Base-by-base conservation (phyloP, 1,140 invertebrate genomes). In the Lucilia sericata region DNA sequence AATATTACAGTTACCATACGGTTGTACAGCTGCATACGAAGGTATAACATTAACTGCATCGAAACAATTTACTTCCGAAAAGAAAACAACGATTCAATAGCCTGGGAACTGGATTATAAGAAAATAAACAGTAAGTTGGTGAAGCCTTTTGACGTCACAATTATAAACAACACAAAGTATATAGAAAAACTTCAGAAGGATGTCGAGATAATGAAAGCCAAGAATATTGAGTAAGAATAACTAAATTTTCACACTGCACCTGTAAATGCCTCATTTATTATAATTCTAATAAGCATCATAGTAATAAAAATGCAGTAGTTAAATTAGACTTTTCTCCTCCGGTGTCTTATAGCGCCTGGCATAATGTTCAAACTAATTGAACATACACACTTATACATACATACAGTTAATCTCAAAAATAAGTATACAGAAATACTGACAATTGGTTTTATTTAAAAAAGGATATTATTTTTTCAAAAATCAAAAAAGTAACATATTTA, bases 311-410 rank as follows among this genome's bases (percentile, higher is more conserved):
- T 2, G 5, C 19, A 2, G 9, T 75, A 8, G 74, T 75, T 75
- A 75, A 76, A n/a, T 76, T 36, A 42, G 30, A 42, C 36, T 30
- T 30, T 75, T 25, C 9, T 10, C 21, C 30, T 8, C 34, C 74
- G n/a, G 34, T 76, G 13, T 17, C 30, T 8, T 76, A 17, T 76
- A 9, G 21, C 12, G 74, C 30, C 74, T 12, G 74, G 74, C 12
- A 42, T 34, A 76, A 76, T 42, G 74, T 76, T 55, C 34, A 76
- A 75, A 75, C 13, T 75, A 75, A 12, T 75, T 34, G 74, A 34
- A 75, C 74, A 75, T 25, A 3, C 42, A 42, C 42, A 42, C 10
- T 7, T 42, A 42, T 42, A 7, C 5, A 42, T 42, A 42, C 5
- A 42, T 42, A 36, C 3, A n/a, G n/a, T n/a, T n/a, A n/a, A n/a